Conservation (phyloP, 35 echinoderm and acorn worm genomes). For the Heliocidaris erythrogramma region DNA sequence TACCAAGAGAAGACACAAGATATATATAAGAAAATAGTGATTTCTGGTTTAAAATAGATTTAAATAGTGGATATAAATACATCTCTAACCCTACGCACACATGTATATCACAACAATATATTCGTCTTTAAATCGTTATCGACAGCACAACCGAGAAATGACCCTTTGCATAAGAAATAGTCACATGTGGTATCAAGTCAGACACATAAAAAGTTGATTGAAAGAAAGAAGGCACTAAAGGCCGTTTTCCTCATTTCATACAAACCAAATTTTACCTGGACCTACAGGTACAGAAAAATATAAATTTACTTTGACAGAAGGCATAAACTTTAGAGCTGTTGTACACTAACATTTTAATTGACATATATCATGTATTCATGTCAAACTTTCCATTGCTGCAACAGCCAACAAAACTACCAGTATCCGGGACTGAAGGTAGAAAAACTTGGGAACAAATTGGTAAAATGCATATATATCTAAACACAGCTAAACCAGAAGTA, state of each 20-base stretch:
- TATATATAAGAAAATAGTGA: constrained; percentile 10
- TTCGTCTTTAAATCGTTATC: background rate
- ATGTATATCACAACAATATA: background rate
- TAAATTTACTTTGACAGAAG: too few relatives aligned
- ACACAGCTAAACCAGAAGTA: too few relatives aligned
- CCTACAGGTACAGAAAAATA: background rate
- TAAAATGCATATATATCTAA: background rate
- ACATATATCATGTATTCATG: background rate
- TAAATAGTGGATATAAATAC: constrained; percentile 13
- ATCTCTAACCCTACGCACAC: background rate
- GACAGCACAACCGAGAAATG: background rate
- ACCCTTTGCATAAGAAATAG: background rate
- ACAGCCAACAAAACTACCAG: background rate
- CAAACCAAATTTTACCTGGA: background rate
- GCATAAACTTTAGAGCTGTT: background rate
- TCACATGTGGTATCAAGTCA: background rate
- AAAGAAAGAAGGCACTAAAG: background rate
- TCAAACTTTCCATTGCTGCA: background rate
- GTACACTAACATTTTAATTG: background rate
- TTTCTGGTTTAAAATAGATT: background rate
- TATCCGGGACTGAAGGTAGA: background rate
- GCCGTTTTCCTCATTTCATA: background rate
- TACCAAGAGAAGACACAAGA: background rate
- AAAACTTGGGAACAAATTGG: too few relatives aligned
- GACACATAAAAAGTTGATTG: background rate